Evolutionary conservation across 2,888 invertebrate genomes (phyloP).

Genomic region (Ectropis crepuscularia): DNA sequence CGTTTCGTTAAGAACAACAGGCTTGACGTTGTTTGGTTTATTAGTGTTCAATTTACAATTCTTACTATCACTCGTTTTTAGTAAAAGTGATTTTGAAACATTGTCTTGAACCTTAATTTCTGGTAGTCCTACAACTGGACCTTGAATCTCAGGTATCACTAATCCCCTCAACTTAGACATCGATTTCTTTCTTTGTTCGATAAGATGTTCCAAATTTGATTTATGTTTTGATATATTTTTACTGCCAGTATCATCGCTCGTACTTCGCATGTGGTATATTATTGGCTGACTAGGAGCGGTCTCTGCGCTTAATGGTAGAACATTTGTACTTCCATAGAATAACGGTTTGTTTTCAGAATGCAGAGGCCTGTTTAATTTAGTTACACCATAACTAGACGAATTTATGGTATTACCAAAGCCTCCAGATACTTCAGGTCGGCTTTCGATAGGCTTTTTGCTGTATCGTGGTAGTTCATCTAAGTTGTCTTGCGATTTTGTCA

Average conservation of each 20-base stretch:
- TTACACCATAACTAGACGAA: constrained; percentile 50
- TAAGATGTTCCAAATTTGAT: constrained; percentile 89
- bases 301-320: constrained; percentile 64
- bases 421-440: constrained; percentile 79
- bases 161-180: constrained; percentile 94
- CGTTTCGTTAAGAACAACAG: constrained; percentile 64
- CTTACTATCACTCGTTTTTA: constrained; percentile 62
- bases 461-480: constrained; percentile 79
- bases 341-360: constrained; percentile 67
- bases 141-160: constrained; percentile 92
- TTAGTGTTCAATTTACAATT: constrained; percentile 55
- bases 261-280: constrained; percentile 70
- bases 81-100: constrained; percentile 74
- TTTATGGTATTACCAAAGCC: constrained; percentile 71
- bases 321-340: constrained; percentile 78
- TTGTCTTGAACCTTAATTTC: constrained; percentile 92
- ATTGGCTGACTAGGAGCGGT: constrained; percentile 61
- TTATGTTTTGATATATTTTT: constrained; percentile 78
- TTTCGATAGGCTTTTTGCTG: constrained; percentile 67
- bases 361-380: constrained; percentile 50
- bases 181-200: constrained; percentile 92
- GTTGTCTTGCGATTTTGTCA: constrained; percentile 80
- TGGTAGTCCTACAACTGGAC: constrained; percentile 89
- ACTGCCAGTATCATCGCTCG: constrained; percentile 73
- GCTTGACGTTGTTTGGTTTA: constrained; percentile 62